Evolutionary conservation across 2,888 invertebrate genomes (phyloP).

Genomic region (Sesamia inferens): DNA sequence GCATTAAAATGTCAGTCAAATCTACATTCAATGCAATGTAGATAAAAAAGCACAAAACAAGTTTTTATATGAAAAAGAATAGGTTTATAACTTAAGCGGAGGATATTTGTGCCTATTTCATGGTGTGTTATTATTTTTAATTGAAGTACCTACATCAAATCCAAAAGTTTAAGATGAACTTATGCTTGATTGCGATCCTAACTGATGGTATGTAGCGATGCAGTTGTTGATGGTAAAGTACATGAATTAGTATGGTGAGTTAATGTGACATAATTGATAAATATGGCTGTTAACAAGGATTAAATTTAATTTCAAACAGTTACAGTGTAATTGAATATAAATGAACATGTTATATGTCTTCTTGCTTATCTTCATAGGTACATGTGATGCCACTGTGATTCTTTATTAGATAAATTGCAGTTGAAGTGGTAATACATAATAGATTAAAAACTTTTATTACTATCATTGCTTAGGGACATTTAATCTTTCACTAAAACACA

Average conservation of each 20-base stretch:
- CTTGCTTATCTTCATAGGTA: constrained; percentile 11
- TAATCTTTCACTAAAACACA: neutral
- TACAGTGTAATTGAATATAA: constrained; percentile 4
- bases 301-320: constrained; percentile 9
- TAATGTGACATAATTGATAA: neutral
- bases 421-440: neutral
- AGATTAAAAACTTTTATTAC: neutral
- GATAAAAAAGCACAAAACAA: neutral
- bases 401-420: neutral
- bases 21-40: too few relatives aligned
- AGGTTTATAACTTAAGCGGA: neutral
- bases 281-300: neutral
- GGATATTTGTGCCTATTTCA: neutral
- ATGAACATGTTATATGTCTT: constrained; percentile 15
- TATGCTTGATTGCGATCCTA: too few relatives aligned
- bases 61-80: neutral
- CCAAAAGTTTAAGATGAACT: neutral
- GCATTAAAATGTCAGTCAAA: neutral
- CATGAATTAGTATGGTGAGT: too few relatives aligned
- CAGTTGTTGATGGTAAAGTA: too few relatives aligned
- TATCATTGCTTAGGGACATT: neutral
- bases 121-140: neutral
- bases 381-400: neutral
- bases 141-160: neutral
- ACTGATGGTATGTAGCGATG: too few relatives aligned